Conservation (phyloP, 2,797 vertebrate genomes). For the Rousettus madagascariensis region DNA sequence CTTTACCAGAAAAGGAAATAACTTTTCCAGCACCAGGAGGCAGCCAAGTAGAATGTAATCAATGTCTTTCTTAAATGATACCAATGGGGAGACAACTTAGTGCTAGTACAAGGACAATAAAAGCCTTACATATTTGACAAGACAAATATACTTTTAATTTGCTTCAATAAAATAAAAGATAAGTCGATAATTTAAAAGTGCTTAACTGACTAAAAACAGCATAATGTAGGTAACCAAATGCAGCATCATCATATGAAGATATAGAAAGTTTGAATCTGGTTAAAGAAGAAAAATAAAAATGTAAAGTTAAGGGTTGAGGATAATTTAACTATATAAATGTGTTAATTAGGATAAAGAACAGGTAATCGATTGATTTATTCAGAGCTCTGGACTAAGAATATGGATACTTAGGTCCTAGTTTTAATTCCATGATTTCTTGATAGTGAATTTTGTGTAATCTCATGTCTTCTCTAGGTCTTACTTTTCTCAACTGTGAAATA, state of each 20-base stretch:
- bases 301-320: not conserved
- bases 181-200: constrained; percentile 64
- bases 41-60: not conserved
- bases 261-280: not conserved
- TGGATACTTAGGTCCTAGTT: not conserved
- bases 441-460: not conserved
- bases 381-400: not conserved
- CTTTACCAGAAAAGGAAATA: constrained; percentile 41
- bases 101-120: constrained; percentile 32
- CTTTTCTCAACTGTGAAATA: constrained; percentile 11
- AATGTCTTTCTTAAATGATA: constrained; percentile 50
- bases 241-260: constrained; percentile 33
- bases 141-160: constrained; percentile 63
- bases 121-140: constrained; percentile 27
- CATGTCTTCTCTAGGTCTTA: not conserved
- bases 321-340: constrained; percentile 31
- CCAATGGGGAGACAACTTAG: not conserved
- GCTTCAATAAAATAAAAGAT: constrained; percentile 64
- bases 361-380: not conserved
- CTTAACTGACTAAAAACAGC: constrained; percentile 48
- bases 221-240: constrained; percentile 12
- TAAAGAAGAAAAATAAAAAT: constrained; percentile 23
- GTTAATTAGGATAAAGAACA: not conserved
- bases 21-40: not conserved
- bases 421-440: not conserved